Base-by-base conservation (phyloP, 2,888 invertebrate genomes). In the Drosophila siamana region DNA sequence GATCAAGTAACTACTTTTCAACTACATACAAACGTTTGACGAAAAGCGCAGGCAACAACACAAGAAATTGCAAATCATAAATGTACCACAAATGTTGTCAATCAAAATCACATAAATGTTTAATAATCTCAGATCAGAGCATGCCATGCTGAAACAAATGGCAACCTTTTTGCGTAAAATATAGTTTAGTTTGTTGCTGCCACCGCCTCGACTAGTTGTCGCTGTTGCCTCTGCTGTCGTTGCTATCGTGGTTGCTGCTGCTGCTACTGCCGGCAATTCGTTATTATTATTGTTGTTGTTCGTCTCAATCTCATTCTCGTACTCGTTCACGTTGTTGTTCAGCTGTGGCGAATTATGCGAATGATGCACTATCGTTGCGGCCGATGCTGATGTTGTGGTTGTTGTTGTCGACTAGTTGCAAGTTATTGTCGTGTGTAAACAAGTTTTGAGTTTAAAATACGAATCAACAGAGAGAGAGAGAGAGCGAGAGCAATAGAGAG, bases 111-210 rank as follows among this genome's bases (percentile, higher is more conserved):
- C 44, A 78, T 74, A 63, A 47, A 13, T 33, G 33, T 33, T 57
- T 16, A 36, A 56, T 26, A 22, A 44, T 68, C 65, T 73, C 44
- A 54, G 43, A 69, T 73, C 44, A 57, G 43, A 69, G 55, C 83
- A 88, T 88, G 89, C 83, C 89, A 74, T 88, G 74, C 74, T 78
- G 70, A 77, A 41, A 69, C 46, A 81, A 86, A 63, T 74, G 82
- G 89, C 89, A 88, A 83, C 83, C 83, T 84, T 84, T 84, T 84
- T 84, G 71, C 74, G 87, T 74, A 84, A 80, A 55, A 84, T 81
- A 88, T 84, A 74, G 71, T 88, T 88, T 84, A 84, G 69, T 88
- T 83, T 83, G 74, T 65, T 86, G 87, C 78, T 86, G 73, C 56
- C 55, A 74, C 67, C 55, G 76, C 67, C 59, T 51, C 57, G 55